These are phyloP conservation scores for Fopius arisanus DNA, from an alignment of 1,140 invertebrate genomes.

Conservation along the genomic window DNA sequence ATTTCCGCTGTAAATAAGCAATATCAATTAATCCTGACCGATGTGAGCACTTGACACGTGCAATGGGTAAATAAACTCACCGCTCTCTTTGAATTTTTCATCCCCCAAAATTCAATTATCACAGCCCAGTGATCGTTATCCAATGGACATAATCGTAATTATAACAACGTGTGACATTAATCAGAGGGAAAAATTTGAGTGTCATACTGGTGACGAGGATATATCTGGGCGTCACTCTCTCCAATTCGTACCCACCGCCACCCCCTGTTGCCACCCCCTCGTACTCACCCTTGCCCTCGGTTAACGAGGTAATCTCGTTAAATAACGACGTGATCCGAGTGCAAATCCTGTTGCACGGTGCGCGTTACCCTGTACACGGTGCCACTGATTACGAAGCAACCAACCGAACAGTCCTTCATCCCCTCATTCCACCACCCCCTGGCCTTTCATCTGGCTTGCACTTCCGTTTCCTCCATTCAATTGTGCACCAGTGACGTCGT, in stretches of 20 bases:
- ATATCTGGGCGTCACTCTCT: background rate
- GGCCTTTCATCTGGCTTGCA: background rate
- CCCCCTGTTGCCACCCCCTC: background rate
- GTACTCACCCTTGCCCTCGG: background rate
- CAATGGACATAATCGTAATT: slow-evolving; percentile 3
- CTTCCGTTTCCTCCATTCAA: slow-evolving; percentile 24
- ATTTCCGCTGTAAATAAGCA: too few relatives aligned
- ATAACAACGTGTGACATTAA: slow-evolving; percentile 3
- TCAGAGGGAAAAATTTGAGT: background rate
- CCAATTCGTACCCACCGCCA: background rate
- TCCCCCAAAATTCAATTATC: background rate
- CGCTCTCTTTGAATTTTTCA: background rate
- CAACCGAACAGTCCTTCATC: background rate
- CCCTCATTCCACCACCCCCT: background rate
- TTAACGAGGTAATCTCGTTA: slow-evolving; percentile 32
- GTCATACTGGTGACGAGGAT: background rate
- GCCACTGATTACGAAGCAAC: slow-evolving; percentile 28
- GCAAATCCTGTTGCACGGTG: slow-evolving; percentile 11
- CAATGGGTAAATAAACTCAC: background rate
- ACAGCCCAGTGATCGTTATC: background rate
- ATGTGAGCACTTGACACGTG: background rate
- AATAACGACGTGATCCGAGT: slow-evolving; percentile 31
- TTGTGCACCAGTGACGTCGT: background rate
- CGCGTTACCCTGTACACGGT: slow-evolving; percentile 8
- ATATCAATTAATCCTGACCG: background rate